Conservation (phyloP, 2,113 vertebrate genomes). For the Alethe diademata region DNA sequence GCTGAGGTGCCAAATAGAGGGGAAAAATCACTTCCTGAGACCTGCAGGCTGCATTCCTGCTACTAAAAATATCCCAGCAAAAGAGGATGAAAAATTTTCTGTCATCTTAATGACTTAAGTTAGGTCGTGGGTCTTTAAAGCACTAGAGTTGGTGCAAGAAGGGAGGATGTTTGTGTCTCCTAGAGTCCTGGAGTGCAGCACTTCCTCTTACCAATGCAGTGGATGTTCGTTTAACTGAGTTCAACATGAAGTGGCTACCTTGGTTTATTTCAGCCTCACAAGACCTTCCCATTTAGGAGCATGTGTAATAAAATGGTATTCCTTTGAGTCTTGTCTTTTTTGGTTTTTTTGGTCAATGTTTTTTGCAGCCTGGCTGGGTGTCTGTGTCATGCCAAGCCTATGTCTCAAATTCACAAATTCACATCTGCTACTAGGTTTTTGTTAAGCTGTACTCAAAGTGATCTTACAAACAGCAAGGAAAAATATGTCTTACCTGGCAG, state of each 20-base stretch:
- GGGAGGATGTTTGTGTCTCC: not conserved
- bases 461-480: not conserved
- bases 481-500: not conserved
- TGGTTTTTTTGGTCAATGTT: not conserved
- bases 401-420: not conserved
- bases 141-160: not conserved
- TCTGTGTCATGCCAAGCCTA: not conserved
- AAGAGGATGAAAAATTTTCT: not conserved
- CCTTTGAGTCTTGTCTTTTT: not conserved
- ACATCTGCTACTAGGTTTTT: not conserved
- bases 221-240: not conserved
- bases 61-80: constrained; percentile 1
- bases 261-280: constrained; percentile 10
- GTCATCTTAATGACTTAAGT: not conserved
- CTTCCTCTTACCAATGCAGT: not conserved
- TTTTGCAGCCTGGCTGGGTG: not conserved
- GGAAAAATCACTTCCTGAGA: not conserved
- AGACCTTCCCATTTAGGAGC: not conserved
- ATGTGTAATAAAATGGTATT: not conserved
- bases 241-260: not conserved
- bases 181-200: not conserved
- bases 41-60: not conserved
- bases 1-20: not conserved
- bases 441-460: not conserved
- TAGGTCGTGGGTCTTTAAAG: not conserved